phyloP scores from a whole-genome alignment of 2,797 vertebrate genomes.

The Alfaro cultratus region DNA sequence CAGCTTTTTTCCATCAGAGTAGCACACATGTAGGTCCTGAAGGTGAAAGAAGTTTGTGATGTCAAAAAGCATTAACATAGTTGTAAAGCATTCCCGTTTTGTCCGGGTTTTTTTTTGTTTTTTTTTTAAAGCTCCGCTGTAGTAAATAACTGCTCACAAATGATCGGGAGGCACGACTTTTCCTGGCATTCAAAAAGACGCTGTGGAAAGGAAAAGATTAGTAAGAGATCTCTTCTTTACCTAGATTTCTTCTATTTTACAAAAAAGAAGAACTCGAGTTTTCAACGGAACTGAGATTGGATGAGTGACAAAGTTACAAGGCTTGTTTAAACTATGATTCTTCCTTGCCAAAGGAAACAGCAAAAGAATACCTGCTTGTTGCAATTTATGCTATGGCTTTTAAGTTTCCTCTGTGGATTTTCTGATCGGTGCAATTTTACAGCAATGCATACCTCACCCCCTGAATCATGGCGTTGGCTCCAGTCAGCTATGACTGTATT shows the following conservation, averaged over 20 bases:
- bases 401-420: conserved; percentile 47
- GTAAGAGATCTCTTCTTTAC: conserved; percentile 17
- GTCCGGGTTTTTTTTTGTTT: not conserved
- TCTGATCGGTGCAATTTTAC: conserved; percentile 61
- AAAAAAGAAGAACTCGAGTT: conserved; percentile 22
- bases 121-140: conserved; percentile 27
- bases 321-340: conserved; percentile 47
- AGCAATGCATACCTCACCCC: conserved; percentile 53
- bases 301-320: conserved; percentile 27
- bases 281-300: conserved; percentile 36
- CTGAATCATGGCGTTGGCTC: conserved; percentile 59
- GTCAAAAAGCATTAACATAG: conserved; percentile 35
- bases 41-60: not conserved
- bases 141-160: conserved; percentile 36
- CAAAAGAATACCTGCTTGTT: conserved; percentile 22
- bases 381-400: conserved; percentile 46
- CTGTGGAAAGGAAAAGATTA: conserved; percentile 32
- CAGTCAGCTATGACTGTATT: conserved; percentile 38
- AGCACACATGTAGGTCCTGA: conserved; percentile 9
- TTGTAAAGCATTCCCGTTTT: conserved; percentile 31
- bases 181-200: conserved; percentile 17
- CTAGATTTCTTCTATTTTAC: conserved; percentile 20
- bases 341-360: conserved; percentile 14
- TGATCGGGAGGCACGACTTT: conserved; percentile 17
- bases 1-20: conserved; percentile 38